Evolutionary conservation across 2,888 invertebrate genomes (phyloP).

Genomic region (Agrochola litura): DNA sequence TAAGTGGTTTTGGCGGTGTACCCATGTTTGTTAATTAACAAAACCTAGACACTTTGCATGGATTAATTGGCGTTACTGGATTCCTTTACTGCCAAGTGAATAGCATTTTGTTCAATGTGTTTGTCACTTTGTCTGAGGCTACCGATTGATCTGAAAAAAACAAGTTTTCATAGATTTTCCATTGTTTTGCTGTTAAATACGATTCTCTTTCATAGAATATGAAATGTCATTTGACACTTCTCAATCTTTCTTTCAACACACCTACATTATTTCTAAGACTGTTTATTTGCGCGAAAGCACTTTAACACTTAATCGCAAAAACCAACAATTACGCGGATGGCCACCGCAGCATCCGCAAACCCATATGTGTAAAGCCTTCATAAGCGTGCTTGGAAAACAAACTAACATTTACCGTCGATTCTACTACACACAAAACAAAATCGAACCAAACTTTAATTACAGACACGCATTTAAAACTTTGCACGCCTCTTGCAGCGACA

Average conservation of each 20-base stretch:
- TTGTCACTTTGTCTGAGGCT: background rate
- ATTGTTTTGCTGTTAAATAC: background rate
- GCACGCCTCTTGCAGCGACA: slow-evolving; percentile 41
- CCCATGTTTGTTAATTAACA: background rate
- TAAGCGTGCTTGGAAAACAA: slow-evolving; percentile 64
- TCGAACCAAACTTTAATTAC: slow-evolving; percentile 26
- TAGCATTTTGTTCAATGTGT: background rate
- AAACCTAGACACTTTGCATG: background rate
- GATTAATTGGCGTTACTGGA: background rate
- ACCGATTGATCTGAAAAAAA: too few relatives aligned
- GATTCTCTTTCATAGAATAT: background rate
- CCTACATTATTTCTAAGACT: slow-evolving; percentile 48
- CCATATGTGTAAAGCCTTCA: slow-evolving; percentile 72
- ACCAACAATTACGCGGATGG: slow-evolving; percentile 70
- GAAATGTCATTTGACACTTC: slow-evolving; percentile 16
- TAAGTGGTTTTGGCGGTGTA: background rate
- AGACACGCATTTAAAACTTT: slow-evolving; percentile 41
- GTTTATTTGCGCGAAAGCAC: slow-evolving; percentile 62
- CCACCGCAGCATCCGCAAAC: slow-evolving; percentile 70
- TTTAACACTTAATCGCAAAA: slow-evolving; percentile 71
- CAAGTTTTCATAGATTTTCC: background rate
- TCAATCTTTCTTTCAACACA: slow-evolving; percentile 34
- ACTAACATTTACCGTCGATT: slow-evolving; percentile 38
- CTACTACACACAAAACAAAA: slow-evolving; percentile 24
- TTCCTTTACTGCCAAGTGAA: background rate